These are phyloP conservation scores for Mustela lutreola DNA, from an alignment of 2,113 vertebrate species.

Conservation along the genomic window DNA sequence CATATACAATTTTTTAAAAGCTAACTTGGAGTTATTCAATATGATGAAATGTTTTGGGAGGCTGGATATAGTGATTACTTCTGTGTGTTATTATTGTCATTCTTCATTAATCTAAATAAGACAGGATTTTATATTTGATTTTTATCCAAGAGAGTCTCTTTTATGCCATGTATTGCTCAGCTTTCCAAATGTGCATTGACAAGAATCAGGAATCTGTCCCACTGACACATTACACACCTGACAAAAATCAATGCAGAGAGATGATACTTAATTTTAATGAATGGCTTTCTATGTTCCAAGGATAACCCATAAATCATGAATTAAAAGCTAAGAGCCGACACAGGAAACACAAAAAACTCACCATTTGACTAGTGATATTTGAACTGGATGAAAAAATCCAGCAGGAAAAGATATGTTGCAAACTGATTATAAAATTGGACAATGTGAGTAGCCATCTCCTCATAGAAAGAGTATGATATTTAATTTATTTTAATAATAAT, in stretches of 20 bases:
- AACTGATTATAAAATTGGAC: not conserved
- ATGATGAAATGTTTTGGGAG: not conserved
- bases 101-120: conserved; percentile 13
- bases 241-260: not conserved
- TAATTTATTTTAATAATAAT: too few relatives aligned
- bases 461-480: not conserved
- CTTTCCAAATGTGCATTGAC: not conserved
- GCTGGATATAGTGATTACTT: not conserved
- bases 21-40: not conserved
- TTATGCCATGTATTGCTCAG: not conserved
- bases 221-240: not conserved
- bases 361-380: not conserved
- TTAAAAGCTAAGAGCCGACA: not conserved
- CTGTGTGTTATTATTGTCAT: not conserved
- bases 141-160: conserved; percentile 26
- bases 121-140: not conserved
- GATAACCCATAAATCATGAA: not conserved
- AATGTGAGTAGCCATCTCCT: not conserved
- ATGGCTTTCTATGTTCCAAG: not conserved
- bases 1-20: not conserved
- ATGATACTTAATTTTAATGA: conserved; percentile 60
- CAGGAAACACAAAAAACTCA: not conserved
- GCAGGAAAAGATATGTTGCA: not conserved
- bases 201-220: conserved; percentile 39
- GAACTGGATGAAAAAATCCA: not conserved